Evolutionary conservation across 2,888 invertebrate species (phyloP).

Genomic region (Dicyrtomina minuta): DNA sequence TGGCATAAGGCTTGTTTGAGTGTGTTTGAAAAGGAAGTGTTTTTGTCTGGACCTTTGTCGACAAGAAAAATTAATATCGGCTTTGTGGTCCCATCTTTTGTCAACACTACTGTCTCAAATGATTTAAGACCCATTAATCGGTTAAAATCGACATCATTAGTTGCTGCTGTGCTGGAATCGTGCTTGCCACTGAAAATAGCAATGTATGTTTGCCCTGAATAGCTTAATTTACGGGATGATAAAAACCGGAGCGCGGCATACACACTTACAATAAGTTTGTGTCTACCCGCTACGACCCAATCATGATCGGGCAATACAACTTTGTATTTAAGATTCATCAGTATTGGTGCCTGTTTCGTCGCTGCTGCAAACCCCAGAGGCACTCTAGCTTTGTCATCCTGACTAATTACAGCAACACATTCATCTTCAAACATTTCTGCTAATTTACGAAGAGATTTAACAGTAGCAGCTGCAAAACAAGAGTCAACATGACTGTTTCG

Average conservation of each 20-base stretch:
- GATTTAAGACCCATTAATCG: too few species aligned
- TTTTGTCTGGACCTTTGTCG: too few species aligned
- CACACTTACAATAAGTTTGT: slow-evolving; percentile 55
- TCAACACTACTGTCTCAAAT: too few species aligned
- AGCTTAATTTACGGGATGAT: neutral
- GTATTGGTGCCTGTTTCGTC: slow-evolving; percentile 55
- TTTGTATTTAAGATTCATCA: slow-evolving; percentile 54
- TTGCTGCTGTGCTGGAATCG: slow-evolving; percentile 51
- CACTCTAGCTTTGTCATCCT: slow-evolving; percentile 44
- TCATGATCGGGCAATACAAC: slow-evolving; percentile 55
- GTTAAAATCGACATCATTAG: slow-evolving; percentile 54
- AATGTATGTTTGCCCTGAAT: slow-evolving; percentile 57
- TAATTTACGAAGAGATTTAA: slow-evolving; percentile 38
- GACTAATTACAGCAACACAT: slow-evolving; percentile 31
- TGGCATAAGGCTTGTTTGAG: slow-evolving; percentile 37
- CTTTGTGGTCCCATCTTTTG: slow-evolving; percentile 47
- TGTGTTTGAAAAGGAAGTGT: slow-evolving; percentile 47
- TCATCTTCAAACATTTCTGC: slow-evolving; percentile 39
- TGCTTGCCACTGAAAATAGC: slow-evolving; percentile 55
- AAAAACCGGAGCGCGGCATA: slow-evolving; percentile 51
- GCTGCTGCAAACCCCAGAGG: too few species aligned
- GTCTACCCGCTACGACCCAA: slow-evolving; percentile 54
- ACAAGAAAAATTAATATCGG: slow-evolving; percentile 54
- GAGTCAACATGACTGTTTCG: slow-evolving; percentile 43
- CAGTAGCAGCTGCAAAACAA: slow-evolving; percentile 39